Base-by-base conservation (phyloP, 2,888 invertebrate species). In the Lobophora halterata region DNA sequence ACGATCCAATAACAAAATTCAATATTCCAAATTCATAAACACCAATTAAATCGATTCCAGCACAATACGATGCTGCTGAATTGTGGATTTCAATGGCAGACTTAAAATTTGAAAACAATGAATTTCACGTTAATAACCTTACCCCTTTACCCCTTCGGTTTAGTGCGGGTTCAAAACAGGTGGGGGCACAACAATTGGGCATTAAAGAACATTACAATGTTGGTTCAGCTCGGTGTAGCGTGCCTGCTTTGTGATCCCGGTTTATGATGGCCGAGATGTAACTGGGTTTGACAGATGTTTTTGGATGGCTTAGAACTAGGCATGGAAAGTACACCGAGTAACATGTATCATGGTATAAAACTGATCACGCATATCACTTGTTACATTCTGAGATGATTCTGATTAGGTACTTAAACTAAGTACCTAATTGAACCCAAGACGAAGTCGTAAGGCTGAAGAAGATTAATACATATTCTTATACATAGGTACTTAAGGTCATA, bases 81-180 rank as follows among this genome's bases (percentile, higher is more conserved):
- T 61, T 58, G 45, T 50, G 59, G 47, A 63, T 55, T 71, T 71
- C 62, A 71, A 70, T 64, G 53, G 59, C 52, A 54, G 58, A 63
- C 78, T 79, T 79, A 77, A 75, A 83, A 80, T 76, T 68, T 77
- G 62, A 75, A 83, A 83, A 88, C 86, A 88, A 88, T 85, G 77
- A 74, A 61, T 70, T 71, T 58, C 70, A 65, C 74, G 75, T 70
- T 81, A 85, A 85, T 82, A 79, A 75, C n/a, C n/a, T n/a, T n/a
- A n/a, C n/a, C n/a, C n/a, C n/a, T n/a, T n/a, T n/a, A n/a, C n/a
- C n/a, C n/a, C n/a, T n/a, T n/a, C n/a, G 77, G 81, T 72, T 75
- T 75, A 72, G 68, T 62, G 50, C 44, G 51, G 49, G 64, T 49
- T 61, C 54, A 50, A 7, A 42, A 40, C 49, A 59, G 63, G 61